Percentiles rank a stretch among this genome's conserved stretches.
These are phyloP conservation scores for Oncorhynchus keta DNA, from an alignment of 2,113 vertebrate species.

Conservation along the genomic window DNA sequence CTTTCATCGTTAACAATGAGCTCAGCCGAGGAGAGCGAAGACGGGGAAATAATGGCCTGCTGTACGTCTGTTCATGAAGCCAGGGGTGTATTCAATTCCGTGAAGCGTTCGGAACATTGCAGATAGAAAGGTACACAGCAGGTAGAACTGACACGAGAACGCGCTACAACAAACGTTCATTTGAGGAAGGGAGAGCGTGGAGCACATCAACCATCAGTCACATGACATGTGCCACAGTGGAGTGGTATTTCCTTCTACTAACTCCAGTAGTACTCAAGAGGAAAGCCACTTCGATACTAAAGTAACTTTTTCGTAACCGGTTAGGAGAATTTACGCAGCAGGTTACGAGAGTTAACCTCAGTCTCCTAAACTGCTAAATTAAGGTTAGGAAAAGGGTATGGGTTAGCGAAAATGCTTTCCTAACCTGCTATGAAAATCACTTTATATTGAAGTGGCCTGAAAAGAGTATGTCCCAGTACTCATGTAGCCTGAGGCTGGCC, in stretches of 20 bases:
- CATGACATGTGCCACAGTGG: conserved; percentile 14
- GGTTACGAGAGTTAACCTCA: too few relatives aligned
- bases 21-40: conserved; percentile 69
- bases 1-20: conserved; percentile 80
- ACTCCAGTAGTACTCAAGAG: conserved; percentile 25
- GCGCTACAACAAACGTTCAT: neutral
- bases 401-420: too few relatives aligned
- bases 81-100: conserved; percentile 6
- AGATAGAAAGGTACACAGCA: conserved; percentile 10
- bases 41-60: conserved; percentile 54
- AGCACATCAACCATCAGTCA: conserved; percentile 12
- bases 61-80: conserved; percentile 70
- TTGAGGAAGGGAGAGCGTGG: neutral
- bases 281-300: conserved; percentile 7
- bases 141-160: conserved; percentile 10
- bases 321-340: too few relatives aligned
- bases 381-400: too few relatives aligned
- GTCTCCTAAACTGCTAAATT: too few relatives aligned
- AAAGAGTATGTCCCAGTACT: neutral
- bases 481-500: conserved; percentile 30
- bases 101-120: too few relatives aligned
- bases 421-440: too few relatives aligned
- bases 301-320: too few relatives aligned
- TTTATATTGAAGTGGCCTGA: too few relatives aligned
- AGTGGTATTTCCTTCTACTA: conserved; percentile 24